Evolutionary conservation across 1,140 invertebrate species (phyloP).

Genomic region (Diprion similis): DNA sequence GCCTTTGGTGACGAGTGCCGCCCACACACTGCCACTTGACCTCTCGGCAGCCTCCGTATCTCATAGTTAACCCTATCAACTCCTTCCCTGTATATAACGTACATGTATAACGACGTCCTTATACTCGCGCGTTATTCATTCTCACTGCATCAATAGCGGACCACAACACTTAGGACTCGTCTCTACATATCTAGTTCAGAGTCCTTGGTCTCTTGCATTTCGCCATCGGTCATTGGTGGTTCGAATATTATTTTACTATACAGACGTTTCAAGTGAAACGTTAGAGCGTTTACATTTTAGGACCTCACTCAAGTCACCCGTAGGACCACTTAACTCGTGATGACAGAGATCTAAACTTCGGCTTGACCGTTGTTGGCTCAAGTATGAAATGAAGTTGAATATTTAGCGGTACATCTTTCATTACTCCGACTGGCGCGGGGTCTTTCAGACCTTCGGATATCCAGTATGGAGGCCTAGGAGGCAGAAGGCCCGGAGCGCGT

Average conservation of each 20-base stretch:
- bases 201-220: too few species aligned
- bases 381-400: not conserved
- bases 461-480: not conserved
- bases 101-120: not conserved
- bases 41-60: conserved; percentile 57
- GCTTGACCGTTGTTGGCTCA: not conserved
- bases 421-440: not conserved
- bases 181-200: too few species aligned
- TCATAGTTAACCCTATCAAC: conserved; percentile 61
- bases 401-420: too few species aligned
- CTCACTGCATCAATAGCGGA: not conserved
- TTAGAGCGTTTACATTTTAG: not conserved
- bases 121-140: not conserved
- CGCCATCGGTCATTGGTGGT: too few species aligned
- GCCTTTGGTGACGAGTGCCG: conserved; percentile 44
- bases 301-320: not conserved
- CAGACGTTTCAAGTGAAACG: too few species aligned
- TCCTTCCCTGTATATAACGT: conserved; percentile 18
- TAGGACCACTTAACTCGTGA: conserved; percentile 1
- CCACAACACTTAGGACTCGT: too few species aligned
- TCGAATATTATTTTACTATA: too few species aligned
- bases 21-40: conserved; percentile 58
- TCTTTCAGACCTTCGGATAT: not conserved
- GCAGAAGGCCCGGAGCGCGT: not conserved
- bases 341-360: not conserved